Percentiles rank a stretch among this genome's conserved stretches.
phyloP scores from a whole-genome alignment of 2,113 vertebrate species.

The Cromileptes altivelis region DNA sequence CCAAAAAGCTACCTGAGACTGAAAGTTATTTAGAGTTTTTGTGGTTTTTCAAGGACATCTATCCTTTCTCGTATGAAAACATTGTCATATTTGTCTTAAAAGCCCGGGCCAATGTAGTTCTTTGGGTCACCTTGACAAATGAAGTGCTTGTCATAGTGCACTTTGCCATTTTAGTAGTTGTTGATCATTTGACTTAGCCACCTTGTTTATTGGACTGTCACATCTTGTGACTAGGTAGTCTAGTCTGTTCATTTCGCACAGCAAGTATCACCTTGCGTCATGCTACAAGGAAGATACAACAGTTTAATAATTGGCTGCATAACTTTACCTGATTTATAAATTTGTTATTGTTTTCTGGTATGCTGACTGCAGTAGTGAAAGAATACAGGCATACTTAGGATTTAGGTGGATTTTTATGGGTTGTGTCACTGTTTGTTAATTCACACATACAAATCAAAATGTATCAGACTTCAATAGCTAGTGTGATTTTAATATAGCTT shows the following conservation, averaged over 20 bases:
- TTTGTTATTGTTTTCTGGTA: background rate
- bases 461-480: background rate
- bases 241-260: conserved; percentile 13
- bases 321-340: background rate
- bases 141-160: background rate
- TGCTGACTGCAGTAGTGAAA: background rate
- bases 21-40: background rate
- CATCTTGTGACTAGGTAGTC: conserved; percentile 34
- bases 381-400: background rate
- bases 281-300: conserved; percentile 17
- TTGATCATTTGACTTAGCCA: conserved; percentile 17
- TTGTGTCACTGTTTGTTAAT: background rate
- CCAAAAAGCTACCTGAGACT: background rate
- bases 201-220: background rate
- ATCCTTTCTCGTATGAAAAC: background rate
- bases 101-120: background rate
- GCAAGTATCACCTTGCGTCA: background rate
- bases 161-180: conserved; percentile 3
- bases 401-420: background rate
- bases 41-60: background rate
- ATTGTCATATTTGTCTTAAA: background rate
- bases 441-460: background rate
- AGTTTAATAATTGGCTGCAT: conserved; percentile 49
- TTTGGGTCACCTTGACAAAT: conserved; percentile 13
- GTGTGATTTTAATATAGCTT: background rate